Percentiles rank a stretch among this genome's conserved stretches.
Evolutionary conservation across 1,140 invertebrate genomes (phyloP).

Genomic region (Achroia grisella): DNA sequence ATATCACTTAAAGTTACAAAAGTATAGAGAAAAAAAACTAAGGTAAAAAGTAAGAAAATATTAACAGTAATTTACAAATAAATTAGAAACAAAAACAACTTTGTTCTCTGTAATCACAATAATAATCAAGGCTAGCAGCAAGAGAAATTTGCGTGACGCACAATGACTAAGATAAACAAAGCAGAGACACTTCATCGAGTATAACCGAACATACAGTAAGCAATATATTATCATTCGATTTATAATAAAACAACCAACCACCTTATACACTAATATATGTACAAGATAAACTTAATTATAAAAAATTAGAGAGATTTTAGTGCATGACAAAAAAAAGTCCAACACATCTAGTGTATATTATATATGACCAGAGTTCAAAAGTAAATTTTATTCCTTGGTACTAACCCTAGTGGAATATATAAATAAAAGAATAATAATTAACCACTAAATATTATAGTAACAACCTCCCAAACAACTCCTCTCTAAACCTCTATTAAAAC

Average conservation of each 20-base stretch:
- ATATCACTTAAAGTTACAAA: constrained; percentile 21
- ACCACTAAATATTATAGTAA: constrained; percentile 52
- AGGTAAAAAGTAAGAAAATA: constrained; percentile 28
- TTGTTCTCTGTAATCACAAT: constrained; percentile 65
- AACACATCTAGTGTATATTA: constrained; percentile 10
- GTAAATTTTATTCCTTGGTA: constrained; percentile 16
- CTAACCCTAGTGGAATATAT: constrained; percentile 37
- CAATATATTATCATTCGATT: constrained; percentile 56
- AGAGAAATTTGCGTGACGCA: constrained; percentile 4
- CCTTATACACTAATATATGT: constrained; percentile 37
- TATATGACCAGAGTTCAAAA: constrained; percentile 39
- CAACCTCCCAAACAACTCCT: constrained; percentile 61
- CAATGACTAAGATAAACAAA: constrained; percentile 20
- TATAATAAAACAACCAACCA: constrained; percentile 60
- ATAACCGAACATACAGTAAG: constrained; percentile 23
- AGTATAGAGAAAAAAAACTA: constrained; percentile 13
- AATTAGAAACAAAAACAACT: constrained; percentile 73
- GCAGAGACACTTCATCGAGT: constrained; percentile 25
- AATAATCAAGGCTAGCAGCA: constrained; percentile 25
- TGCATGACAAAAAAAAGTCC: constrained; percentile 30
- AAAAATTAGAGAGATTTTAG: constrained; percentile 65
- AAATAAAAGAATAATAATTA: constrained; percentile 37
- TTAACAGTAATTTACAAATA: constrained; percentile 69
- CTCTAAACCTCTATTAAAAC: constrained; percentile 65
- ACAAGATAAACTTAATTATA: constrained; percentile 43